Evolutionary conservation across 1,140 invertebrate genomes (phyloP).

Genomic region (Apis dorsata): DNA sequence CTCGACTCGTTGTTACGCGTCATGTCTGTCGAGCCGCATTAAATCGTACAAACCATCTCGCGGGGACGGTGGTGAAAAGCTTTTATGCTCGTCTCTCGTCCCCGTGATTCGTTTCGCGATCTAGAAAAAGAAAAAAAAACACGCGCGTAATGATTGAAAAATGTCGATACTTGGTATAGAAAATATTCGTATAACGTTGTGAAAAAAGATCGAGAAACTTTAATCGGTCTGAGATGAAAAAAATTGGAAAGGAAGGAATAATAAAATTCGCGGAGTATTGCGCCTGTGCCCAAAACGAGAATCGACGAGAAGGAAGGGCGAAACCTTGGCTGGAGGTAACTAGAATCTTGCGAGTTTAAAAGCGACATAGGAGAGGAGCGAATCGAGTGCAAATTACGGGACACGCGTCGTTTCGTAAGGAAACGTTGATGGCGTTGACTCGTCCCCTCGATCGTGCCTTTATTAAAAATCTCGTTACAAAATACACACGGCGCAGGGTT

Average conservation of each 20-base stretch:
- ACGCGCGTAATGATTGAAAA: neutral
- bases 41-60: conserved; percentile 52
- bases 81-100: conserved; percentile 8
- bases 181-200: too few species aligned
- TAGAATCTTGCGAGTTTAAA: conserved; percentile 19
- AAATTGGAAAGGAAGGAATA: conserved; percentile 1
- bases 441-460: too few species aligned
- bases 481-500: conserved; percentile 1
- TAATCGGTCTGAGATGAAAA: too few species aligned
- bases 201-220: too few species aligned
- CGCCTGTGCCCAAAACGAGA: conserved; percentile 6
- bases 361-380: neutral
- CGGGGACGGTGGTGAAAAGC: conserved; percentile 27
- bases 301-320: conserved; percentile 18
- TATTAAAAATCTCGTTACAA: conserved; percentile 45
- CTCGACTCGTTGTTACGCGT: conserved; percentile 40
- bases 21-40: conserved; percentile 48
- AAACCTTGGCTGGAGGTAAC: conserved; percentile 24
- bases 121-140: neutral
- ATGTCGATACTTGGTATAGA: neutral
- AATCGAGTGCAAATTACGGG: conserved; percentile 7
- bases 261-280: conserved; percentile 28
- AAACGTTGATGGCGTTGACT: neutral
- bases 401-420: neutral
- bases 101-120: conserved; percentile 28